These are phyloP conservation scores for Corythoichthys haematopterus DNA, from an alignment of 2,113 vertebrate genomes.

Conservation along the genomic window DNA sequence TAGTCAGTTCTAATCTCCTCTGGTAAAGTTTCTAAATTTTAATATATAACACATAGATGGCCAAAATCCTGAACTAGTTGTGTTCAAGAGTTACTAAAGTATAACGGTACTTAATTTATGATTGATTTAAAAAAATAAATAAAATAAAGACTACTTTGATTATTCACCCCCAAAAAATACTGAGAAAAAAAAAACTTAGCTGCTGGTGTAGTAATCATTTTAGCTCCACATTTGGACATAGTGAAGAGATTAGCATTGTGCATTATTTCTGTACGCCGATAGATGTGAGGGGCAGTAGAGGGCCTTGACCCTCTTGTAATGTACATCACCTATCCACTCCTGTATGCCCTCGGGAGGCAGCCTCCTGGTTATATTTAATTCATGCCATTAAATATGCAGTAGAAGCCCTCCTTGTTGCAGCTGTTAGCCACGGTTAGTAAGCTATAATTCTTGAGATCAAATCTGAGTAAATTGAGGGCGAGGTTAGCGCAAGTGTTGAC, in stretches of 20 bases:
- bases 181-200: no score
- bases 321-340: conserved; percentile 42
- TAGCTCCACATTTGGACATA: not conserved
- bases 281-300: conserved; percentile 22
- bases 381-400: conserved; percentile 66
- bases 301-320: conserved; percentile 46
- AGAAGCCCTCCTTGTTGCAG: conserved; percentile 59
- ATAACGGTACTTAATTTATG: no score
- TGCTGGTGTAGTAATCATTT: not conserved
- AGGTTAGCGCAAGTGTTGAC: conserved; percentile 43
- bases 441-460: conserved; percentile 63
- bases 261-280: conserved; percentile 24
- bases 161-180: no score
- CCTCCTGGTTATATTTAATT: conserved; percentile 67
- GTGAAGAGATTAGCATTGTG: not conserved
- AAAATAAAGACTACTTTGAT: no score
- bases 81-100: no score
- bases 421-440: conserved; percentile 59
- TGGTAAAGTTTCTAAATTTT: no score
- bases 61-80: no score
- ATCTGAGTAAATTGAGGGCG: conserved; percentile 63
- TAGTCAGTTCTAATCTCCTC: not conserved
- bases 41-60: no score
- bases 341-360: conserved; percentile 38
- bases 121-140: no score